Conservation (phyloP, 1,140 invertebrate species). For the Neodiprion virginianus region DNA sequence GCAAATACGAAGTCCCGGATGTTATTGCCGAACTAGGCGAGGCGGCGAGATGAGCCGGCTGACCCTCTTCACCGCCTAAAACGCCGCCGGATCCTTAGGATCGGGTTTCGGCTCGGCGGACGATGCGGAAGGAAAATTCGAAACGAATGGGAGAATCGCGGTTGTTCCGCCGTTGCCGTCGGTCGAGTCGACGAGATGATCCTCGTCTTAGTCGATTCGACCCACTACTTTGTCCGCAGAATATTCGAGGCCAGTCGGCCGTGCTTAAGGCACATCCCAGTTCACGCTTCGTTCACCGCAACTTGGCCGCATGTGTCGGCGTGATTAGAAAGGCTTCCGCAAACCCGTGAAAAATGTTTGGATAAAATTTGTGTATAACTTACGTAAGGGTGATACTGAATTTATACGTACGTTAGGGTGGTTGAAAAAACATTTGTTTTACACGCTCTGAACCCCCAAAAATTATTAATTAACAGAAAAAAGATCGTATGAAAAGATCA, state of each 20-base stretch:
- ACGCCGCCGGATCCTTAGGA: too few species aligned
- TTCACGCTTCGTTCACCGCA: not conserved
- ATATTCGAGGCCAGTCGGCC: not conserved
- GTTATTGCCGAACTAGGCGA: not conserved
- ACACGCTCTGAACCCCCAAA: too few species aligned
- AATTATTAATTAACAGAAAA: too few species aligned
- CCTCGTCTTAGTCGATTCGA: not conserved
- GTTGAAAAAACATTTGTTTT: too few species aligned
- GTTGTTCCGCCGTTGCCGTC: not conserved
- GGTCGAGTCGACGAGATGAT: not conserved
- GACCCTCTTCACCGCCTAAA: slow-evolving; percentile 1
- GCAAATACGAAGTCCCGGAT: not conserved
- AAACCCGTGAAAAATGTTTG: too few species aligned
- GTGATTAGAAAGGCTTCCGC: too few species aligned
- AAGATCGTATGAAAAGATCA: too few species aligned
- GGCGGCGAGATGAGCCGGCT: not conserved
- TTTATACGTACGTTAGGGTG: too few species aligned
- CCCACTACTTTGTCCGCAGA: not conserved
- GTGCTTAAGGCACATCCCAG: not conserved
- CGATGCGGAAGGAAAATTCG: not conserved
- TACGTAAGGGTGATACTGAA: too few species aligned
- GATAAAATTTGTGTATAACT: too few species aligned
- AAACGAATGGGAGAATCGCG: not conserved
- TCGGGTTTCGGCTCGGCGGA: not conserved
- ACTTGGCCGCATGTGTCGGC: too few species aligned